A percentile compares a stretch with the other conserved stretches of the same genome.
These are phyloP conservation scores for Dugesia japonica DNA, from an alignment of 2,888 invertebrate genomes.

Conservation along the genomic window DNA sequence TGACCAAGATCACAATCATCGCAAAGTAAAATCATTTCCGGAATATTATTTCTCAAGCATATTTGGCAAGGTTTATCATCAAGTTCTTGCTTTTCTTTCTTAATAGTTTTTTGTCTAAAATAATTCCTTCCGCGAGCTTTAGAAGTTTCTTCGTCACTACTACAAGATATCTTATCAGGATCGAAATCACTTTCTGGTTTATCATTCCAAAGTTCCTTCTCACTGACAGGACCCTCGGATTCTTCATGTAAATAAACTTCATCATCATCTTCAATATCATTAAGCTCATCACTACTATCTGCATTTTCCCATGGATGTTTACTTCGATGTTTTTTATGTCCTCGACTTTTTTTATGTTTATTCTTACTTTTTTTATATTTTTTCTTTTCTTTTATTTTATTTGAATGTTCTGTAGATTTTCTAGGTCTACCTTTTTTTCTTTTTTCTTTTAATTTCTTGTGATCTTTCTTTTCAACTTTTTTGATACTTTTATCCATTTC, in stretches of 20 bases:
- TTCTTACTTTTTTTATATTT: conserved; percentile 15
- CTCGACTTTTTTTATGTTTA: not conserved
- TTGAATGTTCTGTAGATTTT: not conserved
- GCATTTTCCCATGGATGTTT: conserved; percentile 32
- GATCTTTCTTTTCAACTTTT: not conserved
- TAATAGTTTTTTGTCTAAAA: conserved; percentile 22
- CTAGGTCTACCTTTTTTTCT: not conserved
- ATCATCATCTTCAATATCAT: conserved; percentile 27
- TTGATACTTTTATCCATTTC: not conserved
- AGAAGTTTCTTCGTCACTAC: conserved; percentile 27
- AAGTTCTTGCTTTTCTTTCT: conserved; percentile 25
- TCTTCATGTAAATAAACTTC: conserved; percentile 32
- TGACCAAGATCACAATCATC: conserved; percentile 32
- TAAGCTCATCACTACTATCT: conserved; percentile 29
- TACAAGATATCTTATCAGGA: not conserved
- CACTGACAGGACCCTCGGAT: conserved; percentile 27
- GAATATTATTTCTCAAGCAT: conserved; percentile 29
- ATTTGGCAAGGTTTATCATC: conserved; percentile 29
- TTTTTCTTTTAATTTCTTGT: not conserved
- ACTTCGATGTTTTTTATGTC: conserved; percentile 2
- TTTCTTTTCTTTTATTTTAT: not conserved
- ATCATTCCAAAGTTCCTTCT: conserved; percentile 31
- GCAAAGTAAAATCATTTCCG: conserved; percentile 34
- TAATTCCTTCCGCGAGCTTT: conserved; percentile 32
- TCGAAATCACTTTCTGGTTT: conserved; percentile 33